These are phyloP conservation scores for Ametastegia equiseti DNA, from an alignment of 2,888 invertebrate species.

Conservation along the genomic window DNA sequence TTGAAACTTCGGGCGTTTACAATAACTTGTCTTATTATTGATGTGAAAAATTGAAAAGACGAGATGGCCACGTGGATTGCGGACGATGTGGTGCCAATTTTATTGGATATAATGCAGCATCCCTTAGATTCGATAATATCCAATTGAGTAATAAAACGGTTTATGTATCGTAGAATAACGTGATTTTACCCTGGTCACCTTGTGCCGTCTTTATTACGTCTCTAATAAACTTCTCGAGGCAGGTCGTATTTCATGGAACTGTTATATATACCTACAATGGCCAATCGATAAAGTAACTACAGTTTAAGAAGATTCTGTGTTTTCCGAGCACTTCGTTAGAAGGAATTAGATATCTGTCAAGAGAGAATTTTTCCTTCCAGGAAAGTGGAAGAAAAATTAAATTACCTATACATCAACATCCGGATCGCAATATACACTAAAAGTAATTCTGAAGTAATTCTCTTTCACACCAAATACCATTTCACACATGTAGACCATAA, in stretches of 20 bases:
- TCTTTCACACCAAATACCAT: too few species aligned
- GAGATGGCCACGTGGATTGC: not conserved
- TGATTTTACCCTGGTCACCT: constrained; percentile 28
- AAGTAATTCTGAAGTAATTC: too few species aligned
- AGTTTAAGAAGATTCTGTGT: not conserved
- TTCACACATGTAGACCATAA: not conserved
- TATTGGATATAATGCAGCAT: not conserved
- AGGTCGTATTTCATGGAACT: constrained; percentile 36
- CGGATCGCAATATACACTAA: too few species aligned
- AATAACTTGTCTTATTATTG: not conserved
- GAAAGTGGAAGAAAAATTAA: not conserved
- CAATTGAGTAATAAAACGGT: not conserved
- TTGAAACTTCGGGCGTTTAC: too few species aligned
- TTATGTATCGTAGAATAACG: not conserved
- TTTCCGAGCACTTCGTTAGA: not conserved
- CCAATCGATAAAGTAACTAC: constrained; percentile 29
- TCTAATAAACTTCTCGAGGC: constrained; percentile 5
- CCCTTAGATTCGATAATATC: not conserved
- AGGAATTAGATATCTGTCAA: not conserved
- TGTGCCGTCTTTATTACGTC: not conserved
- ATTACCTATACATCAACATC: not conserved
- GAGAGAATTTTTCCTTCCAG: not conserved
- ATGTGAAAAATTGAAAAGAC: not conserved
- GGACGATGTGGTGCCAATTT: not conserved
- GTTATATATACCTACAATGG: not conserved